Conservation (phyloP, 2,888 invertebrate species). For the Electrophaes corylata region DNA sequence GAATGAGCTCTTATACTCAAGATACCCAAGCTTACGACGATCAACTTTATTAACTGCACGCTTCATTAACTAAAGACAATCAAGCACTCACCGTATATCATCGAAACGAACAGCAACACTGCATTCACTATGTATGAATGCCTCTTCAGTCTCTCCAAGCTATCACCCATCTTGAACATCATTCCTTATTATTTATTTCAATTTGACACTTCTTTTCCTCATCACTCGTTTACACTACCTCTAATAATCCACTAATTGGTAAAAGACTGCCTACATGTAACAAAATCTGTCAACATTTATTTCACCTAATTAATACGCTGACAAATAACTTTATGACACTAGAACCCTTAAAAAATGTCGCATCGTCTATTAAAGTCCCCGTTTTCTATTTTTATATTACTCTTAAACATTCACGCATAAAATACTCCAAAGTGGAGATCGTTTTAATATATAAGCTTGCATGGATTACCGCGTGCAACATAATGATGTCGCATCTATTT, state of each 20-base stretch:
- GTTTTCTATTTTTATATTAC: slow-evolving; percentile 68
- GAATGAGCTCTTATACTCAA: slow-evolving; percentile 13
- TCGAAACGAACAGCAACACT: slow-evolving; percentile 67
- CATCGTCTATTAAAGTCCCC: slow-evolving; percentile 63
- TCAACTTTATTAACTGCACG: slow-evolving; percentile 43
- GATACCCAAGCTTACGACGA: slow-evolving; percentile 27
- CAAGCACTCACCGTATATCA: slow-evolving; percentile 76
- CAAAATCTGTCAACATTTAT: slow-evolving; percentile 74
- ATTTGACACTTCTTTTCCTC: slow-evolving; percentile 74
- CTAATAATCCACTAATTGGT: slow-evolving; percentile 52
- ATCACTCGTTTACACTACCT: slow-evolving; percentile 60
- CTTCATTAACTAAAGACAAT: slow-evolving; percentile 46
- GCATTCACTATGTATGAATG: slow-evolving; percentile 76
- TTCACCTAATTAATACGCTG: slow-evolving; percentile 72
- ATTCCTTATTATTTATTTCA: slow-evolving; percentile 52
- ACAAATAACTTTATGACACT: slow-evolving; percentile 76
- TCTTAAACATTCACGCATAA: slow-evolving; percentile 59
- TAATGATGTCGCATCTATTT: slow-evolving; percentile 63
- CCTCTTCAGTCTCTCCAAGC: slow-evolving; percentile 67
- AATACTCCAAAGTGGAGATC: slow-evolving; percentile 54
- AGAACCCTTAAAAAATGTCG: slow-evolving; percentile 65
- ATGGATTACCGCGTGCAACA: slow-evolving; percentile 61
- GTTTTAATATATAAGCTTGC: slow-evolving; percentile 48
- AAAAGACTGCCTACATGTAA: slow-evolving; percentile 45
- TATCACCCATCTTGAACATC: slow-evolving; percentile 67